Evolutionary conservation across 2,797 vertebrate species (phyloP).

Genomic region (Phyllotis vaccarum): DNA sequence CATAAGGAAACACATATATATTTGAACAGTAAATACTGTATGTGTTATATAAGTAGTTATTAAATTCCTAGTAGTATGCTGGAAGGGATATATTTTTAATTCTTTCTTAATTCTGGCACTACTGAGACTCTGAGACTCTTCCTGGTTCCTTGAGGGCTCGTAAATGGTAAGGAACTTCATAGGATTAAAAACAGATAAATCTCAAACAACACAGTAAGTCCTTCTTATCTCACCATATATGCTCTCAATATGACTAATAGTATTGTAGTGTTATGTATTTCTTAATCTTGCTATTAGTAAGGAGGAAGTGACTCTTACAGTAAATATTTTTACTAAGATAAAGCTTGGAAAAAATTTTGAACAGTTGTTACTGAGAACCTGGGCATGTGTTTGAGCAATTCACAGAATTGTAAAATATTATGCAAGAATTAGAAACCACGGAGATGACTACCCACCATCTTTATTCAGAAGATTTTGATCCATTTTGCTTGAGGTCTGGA

Average conservation of each 20-base stretch:
- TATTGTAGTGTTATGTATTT: background rate
- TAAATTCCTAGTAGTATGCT: background rate
- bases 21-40: background rate
- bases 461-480: no score
- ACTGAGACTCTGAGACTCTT: background rate
- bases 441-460: background rate
- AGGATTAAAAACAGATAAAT: background rate
- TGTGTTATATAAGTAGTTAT: background rate
- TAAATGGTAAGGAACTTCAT: background rate
- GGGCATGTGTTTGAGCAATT: background rate
- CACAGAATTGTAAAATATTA: background rate
- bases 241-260: background rate
- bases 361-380: background rate
- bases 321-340: conserved; percentile 32
- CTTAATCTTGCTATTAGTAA: background rate
- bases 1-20: background rate
- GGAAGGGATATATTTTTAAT: background rate
- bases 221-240: background rate
- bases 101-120: background rate
- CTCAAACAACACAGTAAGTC: background rate
- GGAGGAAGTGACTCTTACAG: background rate
- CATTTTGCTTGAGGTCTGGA: no score
- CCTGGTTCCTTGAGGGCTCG: background rate
- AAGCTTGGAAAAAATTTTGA: background rate
- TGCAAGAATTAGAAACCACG: background rate